Conservation (phyloP, 1,140 invertebrate genomes). For the Brachionus manjavacas region DNA sequence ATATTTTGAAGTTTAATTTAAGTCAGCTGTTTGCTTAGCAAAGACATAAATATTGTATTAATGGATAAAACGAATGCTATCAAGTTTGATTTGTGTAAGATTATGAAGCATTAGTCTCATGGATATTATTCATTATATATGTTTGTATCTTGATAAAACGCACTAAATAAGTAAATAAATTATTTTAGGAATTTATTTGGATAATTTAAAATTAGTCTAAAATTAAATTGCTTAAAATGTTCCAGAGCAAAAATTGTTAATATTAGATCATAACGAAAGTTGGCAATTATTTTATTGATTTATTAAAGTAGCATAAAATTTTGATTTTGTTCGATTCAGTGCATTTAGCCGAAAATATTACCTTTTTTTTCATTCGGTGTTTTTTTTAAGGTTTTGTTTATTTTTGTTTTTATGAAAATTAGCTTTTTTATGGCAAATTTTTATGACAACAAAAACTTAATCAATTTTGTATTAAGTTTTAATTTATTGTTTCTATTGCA, state of each 20-base stretch:
- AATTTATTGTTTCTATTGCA: not conserved
- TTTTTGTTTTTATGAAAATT: slow-evolving; percentile 1
- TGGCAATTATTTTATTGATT: not conserved
- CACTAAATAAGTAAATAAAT: not conserved
- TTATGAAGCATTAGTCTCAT: not conserved
- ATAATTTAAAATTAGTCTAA: not conserved
- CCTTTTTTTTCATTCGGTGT: not conserved
- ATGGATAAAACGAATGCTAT: not conserved
- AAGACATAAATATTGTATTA: not conserved
- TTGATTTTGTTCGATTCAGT: not conserved
- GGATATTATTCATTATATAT: not conserved
- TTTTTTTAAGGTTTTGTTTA: not conserved
- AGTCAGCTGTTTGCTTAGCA: not conserved
- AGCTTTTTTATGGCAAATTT: not conserved
- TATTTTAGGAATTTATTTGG: not conserved
- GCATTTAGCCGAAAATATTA: not conserved
- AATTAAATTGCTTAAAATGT: not conserved
- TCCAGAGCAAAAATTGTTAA: not conserved
- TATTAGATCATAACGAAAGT: not conserved
- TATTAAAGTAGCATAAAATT: not conserved
- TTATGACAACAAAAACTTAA: not conserved
- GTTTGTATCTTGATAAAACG: slow-evolving; percentile 3
- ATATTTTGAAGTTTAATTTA: not conserved
- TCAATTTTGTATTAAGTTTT: not conserved
- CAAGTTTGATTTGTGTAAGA: not conserved